Evolutionary conservation across 1,140 invertebrate genomes (phyloP), one percentile per base, ranked within the genome.

Genomic region (Asobara japonica): DNA sequence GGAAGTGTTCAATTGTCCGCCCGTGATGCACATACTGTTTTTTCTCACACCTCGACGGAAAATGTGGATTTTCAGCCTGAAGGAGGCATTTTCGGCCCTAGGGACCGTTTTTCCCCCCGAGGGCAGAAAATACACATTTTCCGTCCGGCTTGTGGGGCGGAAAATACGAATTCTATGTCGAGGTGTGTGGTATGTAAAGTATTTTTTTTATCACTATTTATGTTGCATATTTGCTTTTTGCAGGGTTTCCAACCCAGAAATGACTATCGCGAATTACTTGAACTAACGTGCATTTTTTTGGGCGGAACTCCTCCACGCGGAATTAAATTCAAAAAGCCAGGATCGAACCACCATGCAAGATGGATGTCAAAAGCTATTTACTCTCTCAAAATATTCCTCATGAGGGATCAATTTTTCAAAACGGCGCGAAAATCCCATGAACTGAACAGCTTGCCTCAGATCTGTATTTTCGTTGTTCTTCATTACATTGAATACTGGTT

Each of bases 191-290:
- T n/a, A n/a, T n/a, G n/a, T n/a, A n/a, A n/a, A n/a, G n/a, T n/a
- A n/a, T n/a, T n/a, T n/a, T n/a, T n/a, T n/a, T n/a, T n/a, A n/a
- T n/a, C n/a, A n/a, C n/a, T n/a, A n/a, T n/a, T n/a, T n/a, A n/a
- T n/a, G n/a, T n/a, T n/a, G n/a, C n/a, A n/a, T n/a, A n/a, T n/a
- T n/a, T n/a, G n/a, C n/a, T 16, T 45, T 45, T n/a, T 13, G n/a
- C 33, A 72, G 70, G 30, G 7, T 25, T 11, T 45, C 22, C 70
- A 77, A 65, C 78, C 74, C 6, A 69, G 78, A 65, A 68, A 78
- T 76, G 79, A 82, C 73, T 80, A 82, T 41, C 30, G 71, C 65
- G 76, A 81, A 69, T 67, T 78, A 11, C 71, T 82, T 3, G 41
- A 36, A 38, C 71, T 27, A 65, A 80, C 10, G 29, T 22, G 16